phyloP scores from a whole-genome alignment of 2,888 invertebrate species.

The Watsonalla cultraria region DNA sequence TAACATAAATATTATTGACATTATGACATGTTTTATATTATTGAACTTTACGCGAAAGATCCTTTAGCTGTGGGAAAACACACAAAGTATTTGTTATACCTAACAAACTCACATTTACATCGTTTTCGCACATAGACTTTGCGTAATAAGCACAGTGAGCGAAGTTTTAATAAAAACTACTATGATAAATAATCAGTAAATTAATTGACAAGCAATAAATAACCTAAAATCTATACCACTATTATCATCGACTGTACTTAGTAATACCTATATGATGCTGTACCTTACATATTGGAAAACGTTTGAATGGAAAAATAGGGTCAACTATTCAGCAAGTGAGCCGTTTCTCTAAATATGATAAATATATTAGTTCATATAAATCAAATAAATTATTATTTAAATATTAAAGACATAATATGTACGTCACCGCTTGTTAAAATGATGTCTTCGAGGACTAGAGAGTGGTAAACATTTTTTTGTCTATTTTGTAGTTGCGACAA shows the following conservation, averaged over 20 bases:
- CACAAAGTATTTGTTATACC: too few species aligned
- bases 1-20: not conserved
- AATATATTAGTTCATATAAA: conserved; percentile 12
- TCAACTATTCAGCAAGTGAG: conserved; percentile 31
- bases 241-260: not conserved
- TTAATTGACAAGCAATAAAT: too few species aligned
- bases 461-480: conserved; percentile 60
- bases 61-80: too few species aligned
- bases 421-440: conserved; percentile 31
- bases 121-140: too few species aligned
- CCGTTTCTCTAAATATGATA: conserved; percentile 34
- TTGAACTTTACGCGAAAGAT: too few species aligned
- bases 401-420: conserved; percentile 21
- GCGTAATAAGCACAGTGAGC: too few species aligned
- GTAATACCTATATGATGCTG: conserved; percentile 18
- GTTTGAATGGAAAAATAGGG: conserved; percentile 28
- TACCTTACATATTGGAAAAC: conserved; percentile 12
- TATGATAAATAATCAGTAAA: too few species aligned
- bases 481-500: conserved; percentile 40
- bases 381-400: conserved; percentile 32
- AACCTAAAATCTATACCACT: not conserved
- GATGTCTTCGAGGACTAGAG: conserved; percentile 69
- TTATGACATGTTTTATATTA: too few species aligned
- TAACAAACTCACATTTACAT: too few species aligned
- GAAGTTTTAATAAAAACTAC: too few species aligned